Conservation (phyloP, 2,888 invertebrate genomes). For the Lasioglossum zephyrum region DNA sequence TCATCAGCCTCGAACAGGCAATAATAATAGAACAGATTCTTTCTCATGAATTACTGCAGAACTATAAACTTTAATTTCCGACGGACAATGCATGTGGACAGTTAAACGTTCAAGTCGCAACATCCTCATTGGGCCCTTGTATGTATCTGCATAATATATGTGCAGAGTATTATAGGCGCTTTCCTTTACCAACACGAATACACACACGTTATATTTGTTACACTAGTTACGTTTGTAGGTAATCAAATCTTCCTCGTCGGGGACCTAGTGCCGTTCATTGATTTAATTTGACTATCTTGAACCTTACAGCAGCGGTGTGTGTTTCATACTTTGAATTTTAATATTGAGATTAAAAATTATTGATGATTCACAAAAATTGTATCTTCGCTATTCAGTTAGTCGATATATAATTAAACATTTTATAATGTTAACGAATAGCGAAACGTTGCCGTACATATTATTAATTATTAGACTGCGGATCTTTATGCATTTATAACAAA, state of each 20-base stretch:
- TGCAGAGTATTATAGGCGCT: slow-evolving; percentile 1
- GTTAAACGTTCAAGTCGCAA: slow-evolving; percentile 33
- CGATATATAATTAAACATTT: no score
- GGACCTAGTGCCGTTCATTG: background rate
- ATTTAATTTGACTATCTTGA: background rate
- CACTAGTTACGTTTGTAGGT: background rate
- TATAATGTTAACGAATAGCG: no score
- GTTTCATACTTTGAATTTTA: no score
- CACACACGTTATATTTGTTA: no score
- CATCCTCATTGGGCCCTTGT: slow-evolving; percentile 33
- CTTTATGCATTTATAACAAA: no score
- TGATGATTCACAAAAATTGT: no score
- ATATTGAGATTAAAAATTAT: no score
- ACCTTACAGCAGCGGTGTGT: background rate
- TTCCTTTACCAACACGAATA: slow-evolving; percentile 4
- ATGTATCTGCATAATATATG: slow-evolving; percentile 30
- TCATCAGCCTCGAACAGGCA: background rate
- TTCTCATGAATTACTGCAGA: slow-evolving; percentile 19
- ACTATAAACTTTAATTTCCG: slow-evolving; percentile 37
- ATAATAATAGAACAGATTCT: slow-evolving; percentile 6
- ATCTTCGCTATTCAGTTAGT: no score
- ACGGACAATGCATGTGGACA: slow-evolving; percentile 11
- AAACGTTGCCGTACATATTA: no score
- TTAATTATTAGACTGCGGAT: no score
- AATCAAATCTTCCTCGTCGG: background rate